Evolutionary conservation across 1,140 invertebrate species (phyloP), one percentile per base, ranked within the genome.

Genomic region (Macrotrachela quadricornifera): DNA sequence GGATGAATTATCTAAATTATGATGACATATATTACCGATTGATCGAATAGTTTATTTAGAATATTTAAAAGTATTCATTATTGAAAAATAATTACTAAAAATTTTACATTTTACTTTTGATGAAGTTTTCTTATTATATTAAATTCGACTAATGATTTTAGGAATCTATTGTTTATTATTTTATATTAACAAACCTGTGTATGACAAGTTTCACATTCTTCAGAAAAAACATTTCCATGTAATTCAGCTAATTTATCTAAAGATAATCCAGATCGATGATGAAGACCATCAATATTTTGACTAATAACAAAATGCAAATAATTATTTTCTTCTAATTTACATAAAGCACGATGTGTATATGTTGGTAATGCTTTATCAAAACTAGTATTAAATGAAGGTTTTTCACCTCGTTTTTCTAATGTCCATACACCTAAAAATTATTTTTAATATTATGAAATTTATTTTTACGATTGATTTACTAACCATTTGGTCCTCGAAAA

Each of bases 141-240:
- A n/a, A n/a, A n/a, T n/a, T n/a, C n/a, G n/a, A n/a, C n/a, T n/a
- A n/a, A n/a, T n/a, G n/a, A n/a, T n/a, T n/a, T n/a, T n/a, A n/a
- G n/a, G n/a, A n/a, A n/a, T n/a, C n/a, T n/a, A n/a, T n/a, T n/a
- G n/a, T n/a, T n/a, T n/a, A n/a, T n/a, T n/a, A n/a, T n/a, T n/a
- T n/a, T n/a, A n/a, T 10, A 13, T 6, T 51, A 30, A 57, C 57
- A 59, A 74, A 85, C 83, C 78, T 84, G 63, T 37, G 59, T 57
- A 67, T 79, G 74, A 73, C 91, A 97, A 62, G 80, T 77, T 61
- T 80, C 79, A 67, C 91, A 97, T 63, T 90, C 80, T 70, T 94
- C 87, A 45, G 85, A 76, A 70, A 91, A 96, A 80, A 97, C 94
- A 66, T 97, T 96, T 39, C 92, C 92, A 75, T 99, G 92, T 36